Evolutionary conservation across 1,140 invertebrate genomes (phyloP).

Genomic region (Drosophila hydei): DNA sequence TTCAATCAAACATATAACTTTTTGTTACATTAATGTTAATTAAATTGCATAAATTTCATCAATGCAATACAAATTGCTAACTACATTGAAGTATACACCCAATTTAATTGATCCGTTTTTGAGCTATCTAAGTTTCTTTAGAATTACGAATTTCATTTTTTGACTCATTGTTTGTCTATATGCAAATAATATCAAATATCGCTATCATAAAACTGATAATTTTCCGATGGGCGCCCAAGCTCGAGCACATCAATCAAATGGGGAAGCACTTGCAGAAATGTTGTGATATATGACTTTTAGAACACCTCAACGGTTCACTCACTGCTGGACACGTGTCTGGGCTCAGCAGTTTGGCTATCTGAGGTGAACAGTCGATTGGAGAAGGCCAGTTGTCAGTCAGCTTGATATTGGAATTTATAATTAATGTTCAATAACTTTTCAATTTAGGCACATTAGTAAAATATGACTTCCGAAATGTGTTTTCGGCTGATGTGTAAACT

Average conservation of each 20-base stretch:
- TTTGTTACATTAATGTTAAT: too few species aligned
- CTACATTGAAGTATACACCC: too few species aligned
- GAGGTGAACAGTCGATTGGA: conserved; percentile 57
- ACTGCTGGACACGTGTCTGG: conserved; percentile 48
- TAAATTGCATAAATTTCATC: conserved; percentile 3
- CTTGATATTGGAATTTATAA: conserved; percentile 72
- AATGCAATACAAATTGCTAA: neutral
- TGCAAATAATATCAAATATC: conserved; percentile 24
- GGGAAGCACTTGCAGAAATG: conserved; percentile 17
- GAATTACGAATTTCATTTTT: too few species aligned
- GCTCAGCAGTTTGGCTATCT: conserved; percentile 51
- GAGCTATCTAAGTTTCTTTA: neutral
- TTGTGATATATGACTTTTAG: conserved; percentile 44
- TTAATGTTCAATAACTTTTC: conserved; percentile 77
- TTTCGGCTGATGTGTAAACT: conserved; percentile 56
- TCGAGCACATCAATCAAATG: conserved; percentile 55
- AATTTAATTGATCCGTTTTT: conserved; percentile 4
- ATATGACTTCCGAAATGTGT: conserved; percentile 48
- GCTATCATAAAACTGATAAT: neutral
- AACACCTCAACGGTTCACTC: conserved; percentile 42
- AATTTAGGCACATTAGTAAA: conserved; percentile 50
- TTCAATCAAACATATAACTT: too few species aligned
- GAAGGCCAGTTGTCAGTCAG: conserved; percentile 60
- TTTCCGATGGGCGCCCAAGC: neutral
- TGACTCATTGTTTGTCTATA: conserved; percentile 14